Evolutionary conservation across 37 sponge, comb jelly and placozoan species (phyloP), one percentile per base, ranked within the genome.

Genomic region (Diacarnus erythraeanus): DNA sequence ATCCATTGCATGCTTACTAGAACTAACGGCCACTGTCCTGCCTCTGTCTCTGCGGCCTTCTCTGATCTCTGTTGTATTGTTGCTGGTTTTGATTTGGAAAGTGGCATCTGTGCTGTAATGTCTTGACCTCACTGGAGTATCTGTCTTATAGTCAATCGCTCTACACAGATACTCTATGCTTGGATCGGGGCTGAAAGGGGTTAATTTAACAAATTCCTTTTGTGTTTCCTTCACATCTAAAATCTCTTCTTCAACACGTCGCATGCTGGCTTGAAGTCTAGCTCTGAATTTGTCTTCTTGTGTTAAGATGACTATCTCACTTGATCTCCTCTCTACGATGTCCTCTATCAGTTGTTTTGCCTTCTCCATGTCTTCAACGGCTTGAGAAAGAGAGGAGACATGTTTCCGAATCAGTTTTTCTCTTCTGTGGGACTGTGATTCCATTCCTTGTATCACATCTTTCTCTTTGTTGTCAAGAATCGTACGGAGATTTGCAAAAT

Each of bases 401-500:
- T 31, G 38, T 1, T 63, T 60, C 9, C 21, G 25, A 22, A 77
- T 6, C 21, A 31, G 29, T 4, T 20, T 61, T 6, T 17, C 35
- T 30, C 23, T 71, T 31, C 34, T 39, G 23, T 71, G 56, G 10
- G 37, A 22, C 22, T 43, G 59, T 0, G 30, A 15, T 22, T 63
- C 4, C 29, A 77, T 60, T 0, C 29, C 36, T 12, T 30, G 22
- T 4, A 72, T 25, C 1, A 78, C 23, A 5, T 78, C 60, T 12
- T 33, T 30, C 39, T 85, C 85, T 17, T 73, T 42, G 17, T 77
- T 38, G 0, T 58, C 26, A 21, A 85, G 29, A 31, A 85, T 61
- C 20, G 41, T 20, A 2, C 66, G 72, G 18, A 85, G 15, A 3
- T 36, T 26, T 21, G 5, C 29, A 61, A 85, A 85, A 69, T 85